Conservation (phyloP, 1,140 invertebrate genomes). For the Paraescarpia echinospica region DNA sequence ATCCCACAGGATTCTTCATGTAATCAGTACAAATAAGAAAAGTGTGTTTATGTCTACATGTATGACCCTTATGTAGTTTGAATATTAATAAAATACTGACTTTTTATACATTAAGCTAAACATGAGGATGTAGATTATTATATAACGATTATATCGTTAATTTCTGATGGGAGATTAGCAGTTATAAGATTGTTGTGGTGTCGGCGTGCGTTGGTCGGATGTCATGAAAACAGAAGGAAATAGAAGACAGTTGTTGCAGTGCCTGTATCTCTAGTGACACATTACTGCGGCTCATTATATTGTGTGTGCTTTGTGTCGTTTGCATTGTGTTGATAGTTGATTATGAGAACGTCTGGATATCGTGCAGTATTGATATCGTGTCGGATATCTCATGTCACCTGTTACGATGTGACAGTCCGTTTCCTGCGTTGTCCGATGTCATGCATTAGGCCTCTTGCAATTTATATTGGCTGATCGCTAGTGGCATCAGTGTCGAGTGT, state of each 20-base stretch:
- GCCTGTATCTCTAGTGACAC: background rate
- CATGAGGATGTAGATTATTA: too few relatives aligned
- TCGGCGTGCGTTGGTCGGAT: background rate
- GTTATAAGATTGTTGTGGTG: background rate
- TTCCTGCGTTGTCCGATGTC: background rate
- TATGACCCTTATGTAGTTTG: background rate
- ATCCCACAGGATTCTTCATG: background rate
- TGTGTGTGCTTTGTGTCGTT: background rate
- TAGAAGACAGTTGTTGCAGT: background rate
- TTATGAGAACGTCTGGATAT: background rate
- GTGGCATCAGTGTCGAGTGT: background rate
- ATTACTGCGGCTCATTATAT: background rate
- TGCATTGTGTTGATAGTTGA: background rate
- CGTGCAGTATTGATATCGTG: background rate
- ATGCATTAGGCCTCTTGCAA: background rate
- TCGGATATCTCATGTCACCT: background rate
- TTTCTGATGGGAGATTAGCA: background rate
- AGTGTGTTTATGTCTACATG: background rate
- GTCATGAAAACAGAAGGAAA: background rate
- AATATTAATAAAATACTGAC: background rate
- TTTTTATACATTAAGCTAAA: background rate
- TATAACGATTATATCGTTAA: background rate
- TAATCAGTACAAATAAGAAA: background rate
- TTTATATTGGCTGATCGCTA: background rate
- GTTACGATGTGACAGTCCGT: background rate